Conservation (phyloP, 2,113 vertebrate species). For the Acrocephalus kingi region DNA sequence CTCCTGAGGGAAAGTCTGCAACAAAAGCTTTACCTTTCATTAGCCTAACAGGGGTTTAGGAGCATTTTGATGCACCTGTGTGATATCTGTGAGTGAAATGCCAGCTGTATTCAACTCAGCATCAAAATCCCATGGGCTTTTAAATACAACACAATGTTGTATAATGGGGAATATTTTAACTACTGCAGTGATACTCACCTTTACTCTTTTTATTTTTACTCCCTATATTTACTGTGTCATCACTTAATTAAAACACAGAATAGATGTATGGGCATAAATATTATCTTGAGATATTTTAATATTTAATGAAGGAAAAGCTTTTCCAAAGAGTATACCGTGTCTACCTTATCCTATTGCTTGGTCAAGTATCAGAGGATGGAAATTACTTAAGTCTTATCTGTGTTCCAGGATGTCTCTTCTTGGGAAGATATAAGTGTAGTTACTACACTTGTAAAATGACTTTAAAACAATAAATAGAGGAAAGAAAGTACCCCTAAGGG, state of each 20-base stretch:
- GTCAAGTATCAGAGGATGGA: neutral
- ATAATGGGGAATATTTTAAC: neutral
- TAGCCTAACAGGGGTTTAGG: neutral
- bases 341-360: neutral
- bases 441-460: neutral
- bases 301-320: neutral
- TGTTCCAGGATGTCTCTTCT: neutral
- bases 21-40: neutral
- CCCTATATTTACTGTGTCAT: neutral
- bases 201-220: neutral
- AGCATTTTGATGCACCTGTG: neutral
- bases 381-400: neutral
- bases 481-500: neutral
- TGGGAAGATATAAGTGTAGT: neutral
- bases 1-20: neutral
- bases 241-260: neutral
- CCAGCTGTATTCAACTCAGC: neutral
- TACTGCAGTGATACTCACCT: neutral
- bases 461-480: neutral
- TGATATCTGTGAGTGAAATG: neutral
- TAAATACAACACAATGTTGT: neutral
- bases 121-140: neutral
- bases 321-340: neutral
- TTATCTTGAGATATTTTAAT: neutral
- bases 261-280: neutral